Conservation (phyloP, 2,113 vertebrate genomes). For the Dolichallabes microphthalmus region DNA sequence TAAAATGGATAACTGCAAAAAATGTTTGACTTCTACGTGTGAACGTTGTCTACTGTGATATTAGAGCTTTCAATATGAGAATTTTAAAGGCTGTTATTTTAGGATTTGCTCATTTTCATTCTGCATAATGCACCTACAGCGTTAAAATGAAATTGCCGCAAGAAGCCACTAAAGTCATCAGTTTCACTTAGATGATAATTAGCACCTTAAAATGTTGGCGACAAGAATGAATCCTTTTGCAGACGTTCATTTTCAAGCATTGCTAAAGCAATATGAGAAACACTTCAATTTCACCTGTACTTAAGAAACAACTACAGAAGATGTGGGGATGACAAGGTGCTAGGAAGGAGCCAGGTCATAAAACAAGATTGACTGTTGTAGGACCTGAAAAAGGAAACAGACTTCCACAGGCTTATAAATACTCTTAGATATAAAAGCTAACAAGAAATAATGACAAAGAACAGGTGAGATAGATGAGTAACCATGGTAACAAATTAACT, state of each 20-base stretch:
- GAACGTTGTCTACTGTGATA: neutral
- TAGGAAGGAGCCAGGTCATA: neutral
- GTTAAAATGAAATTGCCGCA: conserved; percentile 22
- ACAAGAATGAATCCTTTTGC: neutral
- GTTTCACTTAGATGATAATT: conserved; percentile 10
- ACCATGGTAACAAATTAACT: conserved; percentile 8
- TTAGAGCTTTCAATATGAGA: neutral
- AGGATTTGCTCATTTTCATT: conserved; percentile 13
- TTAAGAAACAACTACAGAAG: neutral
- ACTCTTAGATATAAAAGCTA: neutral
- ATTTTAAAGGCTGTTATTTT: conserved; percentile 12
- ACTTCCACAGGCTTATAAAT: neutral
- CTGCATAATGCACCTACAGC: conserved; percentile 14
- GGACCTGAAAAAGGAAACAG: neutral
- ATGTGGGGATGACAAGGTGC: neutral
- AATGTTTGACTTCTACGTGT: neutral
- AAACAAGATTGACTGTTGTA: neutral
- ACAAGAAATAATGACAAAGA: neutral
- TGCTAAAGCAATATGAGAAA: neutral
- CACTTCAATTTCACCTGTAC: neutral
- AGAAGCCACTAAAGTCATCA: conserved; percentile 9
- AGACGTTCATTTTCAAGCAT: neutral
- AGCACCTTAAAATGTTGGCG: conserved; percentile 5
- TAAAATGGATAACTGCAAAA: neutral
- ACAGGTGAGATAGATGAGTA: neutral